phyloP scores from a whole-genome alignment of 2,888 invertebrate genomes.

The Asteroscopus sphinx region DNA sequence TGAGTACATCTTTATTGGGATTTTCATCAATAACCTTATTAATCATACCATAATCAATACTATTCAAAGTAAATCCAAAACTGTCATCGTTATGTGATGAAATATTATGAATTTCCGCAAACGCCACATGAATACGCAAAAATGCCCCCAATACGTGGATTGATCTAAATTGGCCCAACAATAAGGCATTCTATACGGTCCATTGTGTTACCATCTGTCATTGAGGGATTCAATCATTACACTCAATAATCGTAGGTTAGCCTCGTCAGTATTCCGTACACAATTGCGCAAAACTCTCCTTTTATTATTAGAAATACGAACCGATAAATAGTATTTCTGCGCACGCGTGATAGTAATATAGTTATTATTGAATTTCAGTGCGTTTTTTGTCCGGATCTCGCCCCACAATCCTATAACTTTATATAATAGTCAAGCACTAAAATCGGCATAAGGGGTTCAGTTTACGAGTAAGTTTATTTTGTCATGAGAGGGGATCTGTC shows the following conservation, averaged over 20 bases:
- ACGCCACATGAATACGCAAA: constrained; percentile 79
- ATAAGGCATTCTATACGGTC: constrained; percentile 64
- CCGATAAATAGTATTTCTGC: constrained; percentile 73
- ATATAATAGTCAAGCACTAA: constrained; percentile 85
- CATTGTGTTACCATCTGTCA: constrained; percentile 86
- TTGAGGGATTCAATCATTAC: constrained; percentile 78
- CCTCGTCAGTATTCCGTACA: constrained; percentile 58
- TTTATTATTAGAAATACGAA: constrained; percentile 75
- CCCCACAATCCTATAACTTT: constrained; percentile 83
- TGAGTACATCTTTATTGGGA: constrained; percentile 15
- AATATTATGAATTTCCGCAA: constrained; percentile 66
- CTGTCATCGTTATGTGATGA: constrained; percentile 73
- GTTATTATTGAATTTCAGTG: constrained; percentile 73
- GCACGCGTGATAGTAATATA: constrained; percentile 78
- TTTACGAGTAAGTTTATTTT: constrained; percentile 83
- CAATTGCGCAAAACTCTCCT: constrained; percentile 76
- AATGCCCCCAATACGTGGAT: constrained; percentile 77
- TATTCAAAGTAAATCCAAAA: constrained; percentile 61
- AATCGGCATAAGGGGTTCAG: constrained; percentile 78
- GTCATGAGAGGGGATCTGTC: constrained; percentile 76
- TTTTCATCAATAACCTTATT: constrained; percentile 36
- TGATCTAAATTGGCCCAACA: constrained; percentile 81
- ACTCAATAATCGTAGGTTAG: constrained; percentile 79
- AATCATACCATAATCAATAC: constrained; percentile 50
- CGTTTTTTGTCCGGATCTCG: constrained; percentile 64